A percentile compares a stretch with the other conserved stretches of the same genome.
Evolutionary conservation across 2,888 invertebrate genomes (phyloP).

Genomic region (Gymnocheta viridis): DNA sequence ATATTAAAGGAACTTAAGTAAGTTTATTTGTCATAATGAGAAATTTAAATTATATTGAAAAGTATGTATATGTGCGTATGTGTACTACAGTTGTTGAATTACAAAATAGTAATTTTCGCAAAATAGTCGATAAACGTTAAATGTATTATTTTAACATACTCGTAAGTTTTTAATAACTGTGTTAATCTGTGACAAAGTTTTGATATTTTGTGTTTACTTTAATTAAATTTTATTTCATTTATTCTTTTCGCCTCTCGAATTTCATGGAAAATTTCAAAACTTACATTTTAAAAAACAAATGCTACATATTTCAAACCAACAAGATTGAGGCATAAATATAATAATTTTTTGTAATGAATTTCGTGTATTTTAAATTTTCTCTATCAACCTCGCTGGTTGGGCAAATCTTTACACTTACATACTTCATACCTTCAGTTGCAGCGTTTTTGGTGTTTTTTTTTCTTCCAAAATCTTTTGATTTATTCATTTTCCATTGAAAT

Average conservation of each 20-base stretch:
- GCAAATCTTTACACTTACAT: background rate
- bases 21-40: background rate
- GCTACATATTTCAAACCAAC: background rate
- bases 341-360: background rate
- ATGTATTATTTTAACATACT: no score
- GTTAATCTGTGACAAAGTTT: no score
- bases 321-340: background rate
- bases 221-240: no score
- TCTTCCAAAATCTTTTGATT: conserved; percentile 30
- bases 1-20: no score
- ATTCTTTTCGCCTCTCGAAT: no score
- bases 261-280: no score
- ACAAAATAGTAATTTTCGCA: background rate
- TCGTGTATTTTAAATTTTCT: background rate
- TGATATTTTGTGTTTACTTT: background rate
- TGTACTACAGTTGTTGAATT: background rate
- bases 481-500: conserved; percentile 51
- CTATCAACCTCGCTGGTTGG: background rate
- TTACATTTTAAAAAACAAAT: no score
- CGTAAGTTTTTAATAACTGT: background rate
- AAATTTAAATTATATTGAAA: background rate
- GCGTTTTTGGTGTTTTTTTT: background rate
- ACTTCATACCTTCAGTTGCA: no score
- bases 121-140: background rate
- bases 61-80: no score